phyloP scores from a whole-genome alignment of 2,797 vertebrate species.

The Orestias chungarensis region DNA sequence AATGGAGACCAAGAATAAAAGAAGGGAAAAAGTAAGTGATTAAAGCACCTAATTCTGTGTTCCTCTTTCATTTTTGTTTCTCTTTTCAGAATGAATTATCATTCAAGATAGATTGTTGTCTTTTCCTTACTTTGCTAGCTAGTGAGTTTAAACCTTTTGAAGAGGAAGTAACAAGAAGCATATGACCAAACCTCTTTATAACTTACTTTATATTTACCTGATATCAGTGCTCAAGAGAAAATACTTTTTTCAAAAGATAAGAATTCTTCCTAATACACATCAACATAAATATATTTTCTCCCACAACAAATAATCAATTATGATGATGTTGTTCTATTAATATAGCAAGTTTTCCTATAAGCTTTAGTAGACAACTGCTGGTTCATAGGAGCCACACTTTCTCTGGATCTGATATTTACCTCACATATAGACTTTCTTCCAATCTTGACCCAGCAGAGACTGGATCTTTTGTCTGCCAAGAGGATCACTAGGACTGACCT shows the following conservation, averaged over 20 bases:
- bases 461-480: too few species aligned
- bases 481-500: too few species aligned
- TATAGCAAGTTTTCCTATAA: background rate
- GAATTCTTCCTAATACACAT: constrained; percentile 4
- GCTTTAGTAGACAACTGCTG: background rate
- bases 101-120: constrained; percentile 14
- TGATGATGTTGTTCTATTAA: background rate
- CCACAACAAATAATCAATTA: background rate
- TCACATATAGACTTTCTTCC: too few species aligned
- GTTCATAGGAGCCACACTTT: background rate
- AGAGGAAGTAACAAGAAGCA: constrained; percentile 14
- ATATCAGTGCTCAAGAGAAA: constrained; percentile 2
- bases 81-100: constrained; percentile 16
- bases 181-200: constrained; percentile 19
- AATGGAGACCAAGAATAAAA: constrained; percentile 40
- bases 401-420: too few species aligned
- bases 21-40: constrained; percentile 54
- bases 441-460: too few species aligned
- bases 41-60: constrained; percentile 49
- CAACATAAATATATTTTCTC: constrained; percentile 3
- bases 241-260: constrained; percentile 5
- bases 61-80: constrained; percentile 49
- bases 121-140: constrained; percentile 31
- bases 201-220: constrained; percentile 3
- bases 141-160: constrained; percentile 10